Percentiles rank a stretch among this genome's conserved stretches.
phyloP scores from a whole-genome alignment of 2,888 invertebrate genomes.

The Drosophila maculinotata region DNA sequence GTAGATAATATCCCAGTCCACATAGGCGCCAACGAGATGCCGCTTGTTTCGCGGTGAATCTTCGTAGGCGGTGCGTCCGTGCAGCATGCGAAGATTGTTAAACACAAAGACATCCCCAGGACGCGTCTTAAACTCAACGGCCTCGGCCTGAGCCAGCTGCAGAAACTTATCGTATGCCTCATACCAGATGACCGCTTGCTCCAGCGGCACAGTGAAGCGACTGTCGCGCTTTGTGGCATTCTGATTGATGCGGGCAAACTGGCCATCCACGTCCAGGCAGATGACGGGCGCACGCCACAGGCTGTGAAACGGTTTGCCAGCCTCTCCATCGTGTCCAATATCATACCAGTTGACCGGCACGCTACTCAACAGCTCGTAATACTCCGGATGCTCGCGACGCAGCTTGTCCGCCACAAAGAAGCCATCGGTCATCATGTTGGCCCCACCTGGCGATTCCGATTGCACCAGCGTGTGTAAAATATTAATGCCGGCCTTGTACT shows the following conservation, averaged over 20 bases:
- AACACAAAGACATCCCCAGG: slow-evolving; percentile 90
- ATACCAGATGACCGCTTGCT: slow-evolving; percentile 88
- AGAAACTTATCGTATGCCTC: slow-evolving; percentile 88
- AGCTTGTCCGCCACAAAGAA: slow-evolving; percentile 88
- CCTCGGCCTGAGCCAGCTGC: slow-evolving; percentile 87
- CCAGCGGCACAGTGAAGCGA: slow-evolving; percentile 87
- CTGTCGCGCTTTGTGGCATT: slow-evolving; percentile 91
- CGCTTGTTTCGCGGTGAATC: slow-evolving; percentile 86
- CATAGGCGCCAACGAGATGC: slow-evolving; percentile 89
- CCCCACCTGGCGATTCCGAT: slow-evolving; percentile 88
- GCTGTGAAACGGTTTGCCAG: slow-evolving; percentile 87
- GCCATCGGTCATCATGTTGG: slow-evolving; percentile 89
- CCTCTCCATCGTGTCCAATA: slow-evolving; percentile 87
- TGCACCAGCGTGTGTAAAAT: slow-evolving; percentile 90
- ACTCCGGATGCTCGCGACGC: slow-evolving; percentile 86
- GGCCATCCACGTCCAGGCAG: slow-evolving; percentile 85
- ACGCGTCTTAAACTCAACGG: slow-evolving; percentile 88
- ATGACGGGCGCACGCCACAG: slow-evolving; percentile 88
- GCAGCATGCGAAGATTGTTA: slow-evolving; percentile 90
- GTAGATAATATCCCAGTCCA: slow-evolving; percentile 92
- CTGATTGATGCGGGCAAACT: slow-evolving; percentile 88
- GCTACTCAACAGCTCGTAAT: slow-evolving; percentile 87
- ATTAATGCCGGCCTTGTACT: slow-evolving; percentile 90
- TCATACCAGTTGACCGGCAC: slow-evolving; percentile 91
- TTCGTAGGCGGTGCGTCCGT: slow-evolving; percentile 89